Base-by-base conservation (phyloP, 2,888 invertebrate genomes). In the Mesoligia furuncula region DNA sequence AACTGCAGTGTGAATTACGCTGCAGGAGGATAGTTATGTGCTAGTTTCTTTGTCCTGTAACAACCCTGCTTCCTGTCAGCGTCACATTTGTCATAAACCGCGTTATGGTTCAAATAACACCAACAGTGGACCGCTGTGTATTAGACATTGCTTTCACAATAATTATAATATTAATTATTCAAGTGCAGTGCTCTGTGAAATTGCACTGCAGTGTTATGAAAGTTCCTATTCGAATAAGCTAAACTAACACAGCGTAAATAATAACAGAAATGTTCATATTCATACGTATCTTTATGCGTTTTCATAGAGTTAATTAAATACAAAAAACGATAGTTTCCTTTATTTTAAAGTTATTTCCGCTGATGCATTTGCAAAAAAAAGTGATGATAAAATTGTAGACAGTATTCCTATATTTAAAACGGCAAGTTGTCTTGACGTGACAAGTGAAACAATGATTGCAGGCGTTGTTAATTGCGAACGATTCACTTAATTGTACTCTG, bases 111-210 rank as follows among this genome's bases (percentile, higher is more conserved):
- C 81, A 79, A 85, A 85, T 79, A 87, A 70, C 80, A 54, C 65
- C 79, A 79, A 81, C 86, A 79, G 39, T 79, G 79, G 79, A 75
- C 77, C 84, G 87, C 87, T 87, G 89, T 87, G 87, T 87, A 86
- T 87, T 83, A 82, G 76, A 81, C 73, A 79, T 59, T 80, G 86
- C 92, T 92, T 93, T 93, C 92, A 90, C 91, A 90, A 81, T 89
- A 90, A 91, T 92, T 91, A 91, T 89, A 85, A 87, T 91, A 91
- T 92, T 90, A 92, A 93, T 93, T 93, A 93, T 93, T 91, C 91
- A 92, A 90, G 89, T 87, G 89, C 91, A 90, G 87, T 89, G 87
- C 88, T 87, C 90, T 92, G 93, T 93, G 90, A 92, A 94, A 93
- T 92, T 90, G 88, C 89, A 66, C 62, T 85, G 79, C 75, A 87